Base-by-base conservation (phyloP, 2,888 invertebrate genomes). In the Sinotaia quadrata region DNA sequence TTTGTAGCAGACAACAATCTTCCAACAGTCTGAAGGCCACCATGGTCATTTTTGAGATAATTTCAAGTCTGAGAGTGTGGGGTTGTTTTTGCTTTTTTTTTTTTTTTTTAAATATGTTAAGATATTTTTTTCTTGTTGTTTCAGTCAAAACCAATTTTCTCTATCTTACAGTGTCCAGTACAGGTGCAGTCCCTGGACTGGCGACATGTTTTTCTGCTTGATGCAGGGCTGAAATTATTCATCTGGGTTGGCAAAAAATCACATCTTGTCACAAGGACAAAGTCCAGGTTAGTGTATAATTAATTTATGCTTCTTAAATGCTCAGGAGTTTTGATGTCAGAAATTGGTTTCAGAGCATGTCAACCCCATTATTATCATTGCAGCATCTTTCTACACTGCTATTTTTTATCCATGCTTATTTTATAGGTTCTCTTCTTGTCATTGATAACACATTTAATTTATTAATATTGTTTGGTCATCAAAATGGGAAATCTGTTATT, bases 201-300 rank as follows among this genome's bases (percentile, higher is more conserved):
- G 0, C 90, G 95, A 74, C 96, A 92, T 88, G 97, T 97, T 2
- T 99, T 96, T 89, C 91, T 99, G 15, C 89, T 99, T 52, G 98
- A 99, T 86, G 92, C 92, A 36, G 96, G 96, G 1, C 91, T 92
- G 49, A 91, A 92, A 83, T 94, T 98, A 78, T 97, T 92, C 87
- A 91, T 98, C 75, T 99, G 98, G 98, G 92, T 93, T 82, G 96
- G 97, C 34, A 93, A 93, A 68, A 88, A 88, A 69, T 87, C 90
- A 1, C 88, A 84, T 72, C 83, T 85, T 33, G 88, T 89, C 68
- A 84, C 88, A 2, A 82, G 84, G 60, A 88, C 89, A 0, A 89
- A 89, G 74, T 76, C 81, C 33, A 82, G 83, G 83, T 82, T 67
- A 72, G 58, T 24, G n/a, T n/a, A n/a, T n/a, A n/a, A n/a, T n/a